Evolutionary conservation across 2,797 vertebrate species (phyloP), one percentile per base, ranked within the genome.

Genomic region (Brotogeris chrysoptera): DNA sequence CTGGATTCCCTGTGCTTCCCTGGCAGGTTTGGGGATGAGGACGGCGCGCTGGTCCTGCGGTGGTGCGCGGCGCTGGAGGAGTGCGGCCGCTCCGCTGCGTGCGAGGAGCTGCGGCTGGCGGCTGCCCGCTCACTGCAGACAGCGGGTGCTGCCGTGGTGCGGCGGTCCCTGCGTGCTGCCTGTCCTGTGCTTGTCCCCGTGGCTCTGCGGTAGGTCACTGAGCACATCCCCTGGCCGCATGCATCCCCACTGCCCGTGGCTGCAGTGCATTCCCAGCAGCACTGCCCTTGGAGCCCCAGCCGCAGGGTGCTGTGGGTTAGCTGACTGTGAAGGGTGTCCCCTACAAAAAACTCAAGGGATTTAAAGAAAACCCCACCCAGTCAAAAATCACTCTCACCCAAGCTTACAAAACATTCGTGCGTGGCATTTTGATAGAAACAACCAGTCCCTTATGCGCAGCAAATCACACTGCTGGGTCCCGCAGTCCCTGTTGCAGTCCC

Each of bases 71-170:
- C 86, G 14, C 90, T 99, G 93, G 98, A 98, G 95, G 24, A 28
- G 30, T 97, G 98, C 71, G 94, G 98, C 78, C 65, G 4, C 13
- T 97, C 98, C 4, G 43, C 97, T 2, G 87, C 95, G 5, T 97
- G 94, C 1, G 98, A 99, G 94, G 96, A 95, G 68, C 98, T 99
- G 83, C 97, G 99, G 71, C 89, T 98, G 95, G 98, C 98, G 0
- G 99, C 98, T 2, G 98, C 98, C 15, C 92, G 97, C 69, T 97
- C 98, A 72, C 96, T 99, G 66, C 97, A 90, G 63, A 86, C 78
- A 5, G 98, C 98, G 1, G 98, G 98, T 53, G 94, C 93, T 2
- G 44, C 36, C 0, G 47, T 98, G 49, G 92, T 99, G 93, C 86
- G 11, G 87, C 68, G 7, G 8, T 88, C 94, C 76, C 69, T 95